Evolutionary conservation across 2,797 vertebrate genomes (phyloP), one percentile per base, ranked within the genome.

Genomic region (Poeciliopsis paucimaculata): DNA sequence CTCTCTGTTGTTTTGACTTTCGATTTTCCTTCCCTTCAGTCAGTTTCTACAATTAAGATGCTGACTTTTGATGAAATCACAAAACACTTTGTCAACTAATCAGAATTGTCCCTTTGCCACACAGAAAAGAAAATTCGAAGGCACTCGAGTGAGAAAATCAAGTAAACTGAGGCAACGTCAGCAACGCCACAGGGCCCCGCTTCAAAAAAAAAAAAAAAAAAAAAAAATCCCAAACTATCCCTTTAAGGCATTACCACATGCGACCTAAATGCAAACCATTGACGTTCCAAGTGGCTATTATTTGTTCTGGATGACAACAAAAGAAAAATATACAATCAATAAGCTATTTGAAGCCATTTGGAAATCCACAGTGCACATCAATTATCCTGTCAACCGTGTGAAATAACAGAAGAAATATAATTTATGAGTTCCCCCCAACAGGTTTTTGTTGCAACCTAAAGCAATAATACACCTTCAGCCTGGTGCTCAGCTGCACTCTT

Each of bases 361-460:
- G 82, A 91, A 88, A 87, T 89, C 90, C 77, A 84, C 77, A 76
- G 78, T 88, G 81, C 86, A 92, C 92, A 94, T 94, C 93, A 95
- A 93, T 95, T 94, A 94, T 90, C 89, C 92, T 93, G 92, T 94
- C 92, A 94, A 86, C 72, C 13, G 23, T 73, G 75, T 34, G 51
- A 84, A 77, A 77, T 73, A 72, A 23, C 84, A 84, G 73, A 77
- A 82, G 85, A 94, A 93, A 94, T 90, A 94, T 92, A 93, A 95
- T 92, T 92, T 91, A 91, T 28, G 78, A 91, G 84, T 79, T 83
- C 79, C 86, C 86, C 68, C 76, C 4, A 84, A 90, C 87, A 91
- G 90, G 68, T 90, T 92, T 92, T 92, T 91, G 87, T 93, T 94
- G 93, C 91, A 91, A 93, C 88, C 91, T 85, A 88, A 90, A 94